These are phyloP conservation scores for Actinernus sp. DNA, from an alignment of 92 coral and sea anemone species.

Conservation along the genomic window DNA sequence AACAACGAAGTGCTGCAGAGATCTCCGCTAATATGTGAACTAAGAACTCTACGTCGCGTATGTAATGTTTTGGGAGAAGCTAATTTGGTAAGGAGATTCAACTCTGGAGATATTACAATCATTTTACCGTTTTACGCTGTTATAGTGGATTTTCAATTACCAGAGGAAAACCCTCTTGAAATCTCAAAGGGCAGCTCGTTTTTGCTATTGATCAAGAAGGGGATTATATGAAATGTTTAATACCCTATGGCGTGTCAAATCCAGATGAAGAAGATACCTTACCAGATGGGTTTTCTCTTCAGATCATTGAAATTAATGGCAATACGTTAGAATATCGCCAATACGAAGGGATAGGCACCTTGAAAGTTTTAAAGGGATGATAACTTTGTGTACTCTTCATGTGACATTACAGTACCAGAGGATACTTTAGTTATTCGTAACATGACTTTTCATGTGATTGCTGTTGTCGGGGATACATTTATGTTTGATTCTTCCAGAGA, in stretches of 20 bases:
- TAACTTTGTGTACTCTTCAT: too few relatives aligned
- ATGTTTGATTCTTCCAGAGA: slow-evolving; percentile 28
- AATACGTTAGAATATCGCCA: slow-evolving; percentile 11
- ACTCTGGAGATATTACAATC: slow-evolving; percentile 38
- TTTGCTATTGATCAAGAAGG: slow-evolving; percentile 28
- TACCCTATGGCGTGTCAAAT: slow-evolving; percentile 47
- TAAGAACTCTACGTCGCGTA: slow-evolving; percentile 17
- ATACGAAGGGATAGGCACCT: slow-evolving; percentile 37
- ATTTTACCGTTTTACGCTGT: slow-evolving; percentile 41
- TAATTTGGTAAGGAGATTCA: slow-evolving; percentile 20
- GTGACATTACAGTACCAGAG: slow-evolving; percentile 11
- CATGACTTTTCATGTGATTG: slow-evolving; percentile 17
- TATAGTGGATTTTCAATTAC: too few relatives aligned
- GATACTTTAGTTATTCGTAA: slow-evolving; percentile 29
- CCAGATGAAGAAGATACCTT: slow-evolving; percentile 36
- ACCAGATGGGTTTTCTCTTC: slow-evolving; percentile 26
- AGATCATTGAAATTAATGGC: slow-evolving; percentile 25
- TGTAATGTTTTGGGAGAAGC: slow-evolving; percentile 10
- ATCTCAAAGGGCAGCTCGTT: too few relatives aligned
- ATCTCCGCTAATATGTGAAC: slow-evolving; percentile 16
- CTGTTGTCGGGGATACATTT: slow-evolving; percentile 32
- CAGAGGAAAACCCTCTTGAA: too few relatives aligned
- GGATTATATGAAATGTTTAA: slow-evolving; percentile 29
- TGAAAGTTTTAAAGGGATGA: slow-evolving; percentile 27
- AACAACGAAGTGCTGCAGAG: slow-evolving; percentile 10